These are phyloP conservation scores for Halcyon leucocephala DNA, from an alignment of 2,797 vertebrate genomes.

Conservation along the genomic window DNA sequence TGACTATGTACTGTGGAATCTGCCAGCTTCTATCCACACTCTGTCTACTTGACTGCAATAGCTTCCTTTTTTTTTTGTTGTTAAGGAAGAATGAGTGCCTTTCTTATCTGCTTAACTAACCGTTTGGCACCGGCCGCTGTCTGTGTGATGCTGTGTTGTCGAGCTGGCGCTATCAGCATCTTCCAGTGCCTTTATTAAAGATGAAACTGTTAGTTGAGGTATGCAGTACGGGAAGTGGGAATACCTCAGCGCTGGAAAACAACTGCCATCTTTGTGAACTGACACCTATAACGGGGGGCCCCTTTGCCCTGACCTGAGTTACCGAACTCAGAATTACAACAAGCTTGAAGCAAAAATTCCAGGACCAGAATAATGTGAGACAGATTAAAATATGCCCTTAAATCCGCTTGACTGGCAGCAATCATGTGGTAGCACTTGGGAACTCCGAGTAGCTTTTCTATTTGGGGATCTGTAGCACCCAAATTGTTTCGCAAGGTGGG, in stretches of 20 bases:
- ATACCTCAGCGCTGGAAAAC: not conserved
- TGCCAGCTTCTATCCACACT: slow-evolving; percentile 60
- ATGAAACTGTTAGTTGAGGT: slow-evolving; percentile 28
- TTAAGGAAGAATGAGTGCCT: slow-evolving; percentile 42
- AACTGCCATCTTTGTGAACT: slow-evolving; percentile 13
- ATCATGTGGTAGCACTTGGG: not conserved
- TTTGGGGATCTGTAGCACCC: not conserved
- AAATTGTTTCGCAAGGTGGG: not conserved
- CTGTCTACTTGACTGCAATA: slow-evolving; percentile 45
- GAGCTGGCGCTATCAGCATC: slow-evolving; percentile 6
- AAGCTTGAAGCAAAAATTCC: slow-evolving; percentile 11
- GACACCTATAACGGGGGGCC: not conserved
- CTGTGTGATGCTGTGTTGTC: not conserved
- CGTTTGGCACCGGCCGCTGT: slow-evolving; percentile 5
- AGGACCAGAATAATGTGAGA: not conserved
- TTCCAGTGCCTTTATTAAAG: not conserved
- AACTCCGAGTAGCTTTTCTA: not conserved
- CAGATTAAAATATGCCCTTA: slow-evolving; percentile 37
- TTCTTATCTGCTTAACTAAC: slow-evolving; percentile 59
- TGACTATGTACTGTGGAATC: slow-evolving; percentile 66
- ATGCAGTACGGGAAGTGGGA: not conserved
- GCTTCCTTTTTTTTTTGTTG: slow-evolving; percentile 1
- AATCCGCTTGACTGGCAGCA: slow-evolving; percentile 41
- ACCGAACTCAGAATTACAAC: not conserved
- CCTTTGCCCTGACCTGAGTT: not conserved